Evolutionary conservation across 2,797 vertebrate genomes (phyloP), one percentile per base, ranked within the genome.

Genomic region (Myripristis murdjan): DNA sequence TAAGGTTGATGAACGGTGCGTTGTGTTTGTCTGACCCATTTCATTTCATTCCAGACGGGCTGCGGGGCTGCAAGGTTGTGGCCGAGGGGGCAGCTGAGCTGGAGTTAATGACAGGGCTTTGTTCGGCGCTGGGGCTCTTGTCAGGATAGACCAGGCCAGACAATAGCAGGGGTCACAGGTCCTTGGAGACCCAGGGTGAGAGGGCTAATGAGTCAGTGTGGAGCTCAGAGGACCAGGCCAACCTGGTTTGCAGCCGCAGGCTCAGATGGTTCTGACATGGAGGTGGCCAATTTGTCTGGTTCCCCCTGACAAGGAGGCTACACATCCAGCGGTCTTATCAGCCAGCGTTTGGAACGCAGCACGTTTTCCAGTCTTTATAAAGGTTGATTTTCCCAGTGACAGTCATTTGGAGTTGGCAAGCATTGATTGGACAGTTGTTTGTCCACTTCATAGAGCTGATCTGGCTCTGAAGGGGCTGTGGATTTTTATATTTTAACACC

Each of bases 71-170:
- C 41, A 80, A n/a, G 62, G 67, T 70, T 63, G 77, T 24, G 75
- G 82, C 66, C 10, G n/a, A 69, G 55, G 67, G 75, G 71, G 72
- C 72, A 62, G 77, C 65, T 35, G 8, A 76, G 84, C 64, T 22
- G 20, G 79, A 88, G 82, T 84, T 86, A 88, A 90, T 88, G 86
- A 85, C 77, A 33, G 22, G 73, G 82, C 83, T 90, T 91, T 92
- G 87, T 91, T 79, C 0, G 24, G 48, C 8, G 15, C 51, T 41
- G 24, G 58, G 70, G 68, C 71, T 82, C 77, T 67, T 26, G 41
- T 73, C 56, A 44, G 70, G 73, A 79, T 35, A 65, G 81, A 84
- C 23, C 69, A 3, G 59, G 72, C 69, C 71, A 78, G 74, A 89
- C 87, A 89, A 89, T 77, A 72, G 81, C 58, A 1, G 12, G 76